Evolutionary conservation across 2,888 invertebrate genomes (phyloP).

Genomic region (Podabrus alpinus): DNA sequence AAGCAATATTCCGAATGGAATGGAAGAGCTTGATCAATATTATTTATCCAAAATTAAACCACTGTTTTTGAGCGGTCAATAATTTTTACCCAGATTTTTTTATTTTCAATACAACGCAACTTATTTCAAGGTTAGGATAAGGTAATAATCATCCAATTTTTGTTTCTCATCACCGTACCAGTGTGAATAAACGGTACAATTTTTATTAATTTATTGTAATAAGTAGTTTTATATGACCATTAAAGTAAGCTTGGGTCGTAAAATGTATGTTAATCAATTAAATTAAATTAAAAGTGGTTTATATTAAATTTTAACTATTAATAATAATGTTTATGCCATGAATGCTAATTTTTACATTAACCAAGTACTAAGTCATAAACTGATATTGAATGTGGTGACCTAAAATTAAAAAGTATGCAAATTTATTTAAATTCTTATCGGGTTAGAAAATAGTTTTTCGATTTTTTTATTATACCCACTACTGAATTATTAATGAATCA

Average conservation of each 20-base stretch:
- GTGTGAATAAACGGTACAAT: not conserved
- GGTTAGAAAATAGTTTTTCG: slow-evolving; percentile 32
- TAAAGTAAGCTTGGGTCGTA: not conserved
- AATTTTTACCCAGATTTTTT: no score
- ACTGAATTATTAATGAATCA: slow-evolving; percentile 32
- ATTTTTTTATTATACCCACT: slow-evolving; percentile 34
- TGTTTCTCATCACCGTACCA: not conserved
- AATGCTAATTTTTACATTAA: slow-evolving; percentile 26
- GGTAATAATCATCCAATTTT: not conserved
- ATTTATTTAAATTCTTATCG: slow-evolving; percentile 36
- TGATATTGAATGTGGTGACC: slow-evolving; percentile 34
- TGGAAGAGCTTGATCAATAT: no score
- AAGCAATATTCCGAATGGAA: no score
- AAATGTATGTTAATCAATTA: slow-evolving; percentile 16
- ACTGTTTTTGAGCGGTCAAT: no score
- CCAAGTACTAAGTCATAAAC: slow-evolving; percentile 26
- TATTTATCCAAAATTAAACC: no score
- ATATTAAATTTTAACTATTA: not conserved
- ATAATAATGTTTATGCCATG: slow-evolving; percentile 16
- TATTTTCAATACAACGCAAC: not conserved
- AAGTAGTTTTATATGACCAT: not conserved
- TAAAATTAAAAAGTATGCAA: slow-evolving; percentile 35
- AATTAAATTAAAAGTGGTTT: slow-evolving; percentile 16
- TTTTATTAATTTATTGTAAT: not conserved
- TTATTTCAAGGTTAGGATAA: not conserved